These are phyloP conservation scores for Dendrolimus kikuchii DNA, from an alignment of 1,140 invertebrate species.

Conservation along the genomic window DNA sequence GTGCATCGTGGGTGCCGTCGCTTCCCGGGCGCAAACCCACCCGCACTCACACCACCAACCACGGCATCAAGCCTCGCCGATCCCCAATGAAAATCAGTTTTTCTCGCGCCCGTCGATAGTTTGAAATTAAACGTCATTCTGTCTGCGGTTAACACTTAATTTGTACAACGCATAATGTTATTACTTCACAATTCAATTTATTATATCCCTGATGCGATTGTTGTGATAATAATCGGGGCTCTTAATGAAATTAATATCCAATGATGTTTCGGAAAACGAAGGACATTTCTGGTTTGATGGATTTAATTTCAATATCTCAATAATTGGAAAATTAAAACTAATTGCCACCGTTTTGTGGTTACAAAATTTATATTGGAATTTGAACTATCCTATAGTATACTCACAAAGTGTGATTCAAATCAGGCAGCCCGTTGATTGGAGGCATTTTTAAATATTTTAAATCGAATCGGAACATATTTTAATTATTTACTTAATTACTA, in stretches of 20 bases:
- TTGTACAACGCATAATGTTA: conserved; percentile 57
- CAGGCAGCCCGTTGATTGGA: too few species aligned
- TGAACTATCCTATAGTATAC: too few species aligned
- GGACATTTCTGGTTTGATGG: conserved; percentile 19
- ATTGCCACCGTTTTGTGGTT: conserved; percentile 3
- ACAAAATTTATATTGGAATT: too few species aligned
- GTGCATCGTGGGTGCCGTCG: conserved; percentile 10
- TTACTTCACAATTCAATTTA: conserved; percentile 63
- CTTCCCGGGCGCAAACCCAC: conserved; percentile 15
- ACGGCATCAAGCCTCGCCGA: conserved; percentile 20
- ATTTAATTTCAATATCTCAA: conserved; percentile 8
- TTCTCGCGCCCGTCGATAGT: conserved; percentile 54
- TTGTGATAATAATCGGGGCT: conserved; percentile 58
- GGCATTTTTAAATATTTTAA: too few species aligned
- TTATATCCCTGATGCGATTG: conserved; percentile 54
- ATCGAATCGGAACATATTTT: too few species aligned
- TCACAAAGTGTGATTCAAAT: too few species aligned
- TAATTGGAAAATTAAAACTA: conserved; percentile 12
- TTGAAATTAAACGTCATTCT: conserved; percentile 68
- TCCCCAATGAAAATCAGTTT: conserved; percentile 58
- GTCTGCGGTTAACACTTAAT: conserved; percentile 62
- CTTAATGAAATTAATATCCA: conserved; percentile 64
- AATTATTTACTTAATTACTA: too few species aligned
- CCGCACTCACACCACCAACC: conserved; percentile 21
- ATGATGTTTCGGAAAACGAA: conserved; percentile 28